A percentile compares a stretch with the other conserved stretches of the same genome.
Evolutionary conservation across 2,888 invertebrate species (phyloP).

Genomic region (Therioaphis trifolii): DNA sequence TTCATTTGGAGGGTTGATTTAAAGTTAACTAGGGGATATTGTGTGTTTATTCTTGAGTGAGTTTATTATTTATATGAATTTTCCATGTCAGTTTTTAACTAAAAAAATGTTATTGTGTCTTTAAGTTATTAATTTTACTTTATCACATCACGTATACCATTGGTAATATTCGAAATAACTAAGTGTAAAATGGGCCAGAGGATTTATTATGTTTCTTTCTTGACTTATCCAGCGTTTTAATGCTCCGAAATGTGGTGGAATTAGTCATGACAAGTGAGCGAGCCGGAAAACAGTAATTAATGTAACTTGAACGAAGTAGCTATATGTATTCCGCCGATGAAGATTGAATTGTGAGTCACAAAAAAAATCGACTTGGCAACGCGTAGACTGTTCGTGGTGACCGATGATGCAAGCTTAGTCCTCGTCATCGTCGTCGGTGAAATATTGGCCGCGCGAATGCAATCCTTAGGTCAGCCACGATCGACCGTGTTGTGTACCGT

Average conservation of each 20-base stretch:
- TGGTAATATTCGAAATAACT: too few relatives aligned
- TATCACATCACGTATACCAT: too few relatives aligned
- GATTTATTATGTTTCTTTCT: too few relatives aligned
- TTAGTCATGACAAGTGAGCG: background rate
- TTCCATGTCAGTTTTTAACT: too few relatives aligned
- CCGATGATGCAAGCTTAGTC: slow-evolving; percentile 32
- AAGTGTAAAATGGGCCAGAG: too few relatives aligned
- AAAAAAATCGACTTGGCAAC: slow-evolving; percentile 18
- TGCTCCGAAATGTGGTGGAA: background rate
- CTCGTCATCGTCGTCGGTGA: background rate
- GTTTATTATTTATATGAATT: too few relatives aligned
- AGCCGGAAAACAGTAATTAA: slow-evolving; percentile 30
- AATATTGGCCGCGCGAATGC: background rate
- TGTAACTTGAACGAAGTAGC: background rate
- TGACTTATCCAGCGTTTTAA: too few relatives aligned
- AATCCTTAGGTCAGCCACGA: background rate
- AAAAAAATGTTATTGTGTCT: too few relatives aligned
- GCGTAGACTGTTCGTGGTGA: slow-evolving; percentile 6
- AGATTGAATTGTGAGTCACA: background rate
- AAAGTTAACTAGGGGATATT: too few relatives aligned
- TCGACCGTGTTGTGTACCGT: background rate
- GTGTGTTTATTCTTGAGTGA: too few relatives aligned
- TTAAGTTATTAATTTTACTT: too few relatives aligned
- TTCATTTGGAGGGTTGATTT: too few relatives aligned
- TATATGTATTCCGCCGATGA: background rate